Evolutionary conservation across 2,113 vertebrate genomes (phyloP), one percentile per base, ranked within the genome.

Genomic region (Salminus brasiliensis): DNA sequence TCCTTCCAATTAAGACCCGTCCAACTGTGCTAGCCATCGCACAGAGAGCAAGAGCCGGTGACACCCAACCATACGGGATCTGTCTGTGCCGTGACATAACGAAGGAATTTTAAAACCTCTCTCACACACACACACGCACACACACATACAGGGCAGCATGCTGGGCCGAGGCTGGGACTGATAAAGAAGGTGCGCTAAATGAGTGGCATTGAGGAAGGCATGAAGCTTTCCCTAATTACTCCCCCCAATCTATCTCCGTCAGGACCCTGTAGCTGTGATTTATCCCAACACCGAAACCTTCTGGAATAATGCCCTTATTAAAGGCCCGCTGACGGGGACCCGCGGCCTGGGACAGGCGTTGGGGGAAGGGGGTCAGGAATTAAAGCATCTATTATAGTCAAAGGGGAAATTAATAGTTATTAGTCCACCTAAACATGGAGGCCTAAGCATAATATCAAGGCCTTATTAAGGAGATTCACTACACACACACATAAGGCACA

Each of bases 31-130:
- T 94, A 88, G 92, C 95, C 93, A 90, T 88, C 91, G 95, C 93
- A 92, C 87, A 53, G 92, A 82, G 91, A 87, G 94, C 95, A 92
- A 89, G 77, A 80, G 86, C 80, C 92, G 93, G 94, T 98, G 97
- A 97, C 97, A 98, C 93, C 94, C 94, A 95, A 92, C 93, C 95
- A 95, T 94, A 95, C 91, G 93, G 94, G 94, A 95, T 95, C 95
- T 96, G 96, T 98, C 96, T 97, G 92, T 90, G 81, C 89, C 89
- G 89, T 96, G 95, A 96, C 96, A 96, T 93, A 94, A 95, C 92
- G 93, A 95, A 95, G 94, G 87, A 94, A 91, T 93, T 89, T 90
- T 78, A 88, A 91, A 86, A 88, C 72, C 69, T 39, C 70, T 39
- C 47, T 16, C 52, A 43, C 75, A 73, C 7, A 9, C 47, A 27